Evolutionary conservation across 2,888 invertebrate species (phyloP).

Genomic region (Therioaphis trifolii): DNA sequence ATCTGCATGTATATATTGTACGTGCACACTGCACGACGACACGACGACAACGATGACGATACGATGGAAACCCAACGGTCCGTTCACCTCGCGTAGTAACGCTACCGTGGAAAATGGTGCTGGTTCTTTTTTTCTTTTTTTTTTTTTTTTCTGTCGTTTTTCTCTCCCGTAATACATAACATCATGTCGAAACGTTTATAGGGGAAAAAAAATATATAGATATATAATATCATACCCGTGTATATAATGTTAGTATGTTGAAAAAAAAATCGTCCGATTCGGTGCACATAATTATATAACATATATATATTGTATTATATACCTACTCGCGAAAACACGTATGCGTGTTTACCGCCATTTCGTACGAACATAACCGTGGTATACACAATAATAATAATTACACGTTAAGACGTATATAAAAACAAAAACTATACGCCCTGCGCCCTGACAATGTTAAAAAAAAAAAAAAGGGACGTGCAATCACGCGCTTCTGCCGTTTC

Average conservation of each 20-base stretch:
- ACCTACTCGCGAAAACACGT: slow-evolving; percentile 2
- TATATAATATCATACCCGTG: slow-evolving; percentile 12
- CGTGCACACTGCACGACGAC: slow-evolving; percentile 23
- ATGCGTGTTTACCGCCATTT: slow-evolving; percentile 20
- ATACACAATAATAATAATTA: not conserved
- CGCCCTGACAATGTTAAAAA: not conserved
- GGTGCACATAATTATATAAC: slow-evolving; percentile 45
- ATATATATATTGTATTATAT: no score
- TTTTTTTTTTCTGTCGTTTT: no score
- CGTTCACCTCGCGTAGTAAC: slow-evolving; percentile 56
- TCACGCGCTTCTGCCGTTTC: not conserved
- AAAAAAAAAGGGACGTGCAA: not conserved
- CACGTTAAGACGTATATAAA: not conserved
- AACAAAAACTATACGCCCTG: no score
- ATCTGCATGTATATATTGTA: slow-evolving; percentile 26
- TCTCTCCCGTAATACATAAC: not conserved
- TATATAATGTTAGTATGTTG: not conserved
- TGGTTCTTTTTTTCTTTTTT: slow-evolving; percentile 16
- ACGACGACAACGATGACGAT: slow-evolving; percentile 15
- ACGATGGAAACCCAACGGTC: slow-evolving; percentile 37
- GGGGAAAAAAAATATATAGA: no score
- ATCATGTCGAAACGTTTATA: slow-evolving; percentile 15
- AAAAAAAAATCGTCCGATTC: slow-evolving; percentile 43
- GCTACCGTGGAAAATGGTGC: slow-evolving; percentile 49
- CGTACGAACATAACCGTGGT: not conserved